Evolutionary conservation across 1,140 invertebrate genomes (phyloP).

Genomic region (Drosophila erecta): DNA sequence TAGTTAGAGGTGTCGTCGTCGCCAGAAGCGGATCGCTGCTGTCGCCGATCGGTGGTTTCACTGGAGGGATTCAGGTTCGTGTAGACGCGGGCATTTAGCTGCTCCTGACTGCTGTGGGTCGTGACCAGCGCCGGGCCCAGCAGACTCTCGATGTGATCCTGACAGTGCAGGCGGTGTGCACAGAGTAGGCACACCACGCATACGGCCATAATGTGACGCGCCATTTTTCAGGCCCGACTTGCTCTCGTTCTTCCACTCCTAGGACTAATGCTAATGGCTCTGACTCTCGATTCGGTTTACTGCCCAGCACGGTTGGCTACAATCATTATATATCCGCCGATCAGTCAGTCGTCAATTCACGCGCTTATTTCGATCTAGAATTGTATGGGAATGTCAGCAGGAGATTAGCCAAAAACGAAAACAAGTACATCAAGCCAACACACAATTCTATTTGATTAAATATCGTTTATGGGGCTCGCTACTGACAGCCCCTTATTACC

Average conservation of each 20-base stretch:
- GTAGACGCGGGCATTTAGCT: conserved; percentile 66
- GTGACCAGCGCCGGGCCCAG: conserved; percentile 26
- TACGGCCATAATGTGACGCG: conserved; percentile 87
- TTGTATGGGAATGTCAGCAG: conserved; percentile 17
- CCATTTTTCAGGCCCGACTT: conserved; percentile 48
- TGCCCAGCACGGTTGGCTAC: conserved; percentile 17
- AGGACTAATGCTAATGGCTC: conserved; percentile 8
- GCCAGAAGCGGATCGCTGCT: conserved; percentile 51
- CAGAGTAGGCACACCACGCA: conserved; percentile 92
- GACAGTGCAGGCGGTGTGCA: conserved; percentile 89
- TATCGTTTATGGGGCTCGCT: conserved; percentile 15
- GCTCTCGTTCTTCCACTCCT: conserved; percentile 1
- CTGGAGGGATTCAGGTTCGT: conserved; percentile 68
- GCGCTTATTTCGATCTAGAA: conserved; percentile 59
- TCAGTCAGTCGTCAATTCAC: conserved; percentile 46
- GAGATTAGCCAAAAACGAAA: conserved; percentile 51
- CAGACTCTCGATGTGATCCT: conserved; percentile 85
- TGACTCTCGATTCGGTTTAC: conserved; percentile 27
- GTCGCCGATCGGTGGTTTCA: conserved; percentile 72
- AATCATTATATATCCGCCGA: conserved; percentile 56
- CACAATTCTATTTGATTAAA: conserved; percentile 23
- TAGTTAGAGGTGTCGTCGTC: conserved; percentile 70
- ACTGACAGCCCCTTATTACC: conserved; percentile 27
- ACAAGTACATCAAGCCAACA: conserved; percentile 22
- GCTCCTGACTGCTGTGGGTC: conserved; percentile 40